phyloP scores from a whole-genome alignment of 2,888 invertebrate species.

The Acholoe squamosa region DNA sequence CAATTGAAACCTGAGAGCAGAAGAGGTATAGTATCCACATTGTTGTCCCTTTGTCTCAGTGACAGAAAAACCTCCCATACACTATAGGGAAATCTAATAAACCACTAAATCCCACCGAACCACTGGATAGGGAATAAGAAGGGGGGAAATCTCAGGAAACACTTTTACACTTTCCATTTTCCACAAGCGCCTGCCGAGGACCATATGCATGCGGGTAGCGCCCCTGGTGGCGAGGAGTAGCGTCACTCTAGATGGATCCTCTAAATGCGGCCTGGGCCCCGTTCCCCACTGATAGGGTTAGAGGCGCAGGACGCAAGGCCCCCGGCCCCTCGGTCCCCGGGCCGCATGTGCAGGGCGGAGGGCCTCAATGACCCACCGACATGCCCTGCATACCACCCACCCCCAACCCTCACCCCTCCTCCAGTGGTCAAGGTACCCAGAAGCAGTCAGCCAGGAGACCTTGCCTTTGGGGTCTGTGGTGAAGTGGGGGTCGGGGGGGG shows the following conservation, averaged over 20 bases:
- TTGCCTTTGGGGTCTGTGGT: not conserved
- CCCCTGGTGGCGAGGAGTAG: not conserved
- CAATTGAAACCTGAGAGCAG: too few species aligned
- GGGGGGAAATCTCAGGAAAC: not conserved
- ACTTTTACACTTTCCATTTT: conserved; percentile 10
- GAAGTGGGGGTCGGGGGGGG: not conserved
- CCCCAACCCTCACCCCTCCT: not conserved
- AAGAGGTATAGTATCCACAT: too few species aligned
- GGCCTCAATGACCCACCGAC: conserved; percentile 46
- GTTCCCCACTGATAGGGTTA: conserved; percentile 53
- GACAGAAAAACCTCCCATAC: too few species aligned
- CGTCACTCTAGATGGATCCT: conserved; percentile 57
- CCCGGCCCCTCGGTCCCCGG: conserved; percentile 23
- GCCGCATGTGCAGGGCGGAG: conserved; percentile 40
- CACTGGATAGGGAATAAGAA: too few species aligned
- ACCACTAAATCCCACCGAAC: too few species aligned
- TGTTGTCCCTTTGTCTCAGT: too few species aligned
- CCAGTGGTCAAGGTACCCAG: not conserved
- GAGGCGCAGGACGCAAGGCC: not conserved
- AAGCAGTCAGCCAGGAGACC: not conserved
- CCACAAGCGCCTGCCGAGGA: not conserved
- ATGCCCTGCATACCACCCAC: conserved; percentile 55
- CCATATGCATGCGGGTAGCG: conserved; percentile 50
- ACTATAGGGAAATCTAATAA: too few species aligned
- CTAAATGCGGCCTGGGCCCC: conserved; percentile 9